Conservation (phyloP, 1,140 invertebrate genomes). For the Procambarus virginalis region DNA sequence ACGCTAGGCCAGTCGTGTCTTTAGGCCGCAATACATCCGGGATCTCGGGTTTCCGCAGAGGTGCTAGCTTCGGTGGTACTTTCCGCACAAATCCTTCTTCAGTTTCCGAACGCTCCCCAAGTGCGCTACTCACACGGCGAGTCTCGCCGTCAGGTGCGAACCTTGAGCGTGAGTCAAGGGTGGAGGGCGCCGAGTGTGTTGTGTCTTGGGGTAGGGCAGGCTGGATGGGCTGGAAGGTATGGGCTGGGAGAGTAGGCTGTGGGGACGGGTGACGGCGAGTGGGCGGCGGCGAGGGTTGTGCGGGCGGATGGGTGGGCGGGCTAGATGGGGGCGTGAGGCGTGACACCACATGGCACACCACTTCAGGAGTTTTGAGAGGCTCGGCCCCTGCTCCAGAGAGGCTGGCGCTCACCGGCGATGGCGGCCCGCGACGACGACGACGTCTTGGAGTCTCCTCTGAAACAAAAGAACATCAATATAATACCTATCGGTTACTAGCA, state of each 20-base stretch:
- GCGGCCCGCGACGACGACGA: slow-evolving; percentile 62
- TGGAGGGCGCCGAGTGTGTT: slow-evolving; percentile 64
- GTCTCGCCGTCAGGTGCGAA: not conserved
- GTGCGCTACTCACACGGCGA: slow-evolving; percentile 34
- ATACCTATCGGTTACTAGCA: not conserved
- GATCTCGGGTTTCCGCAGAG: slow-evolving; percentile 61
- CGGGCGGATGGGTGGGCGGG: slow-evolving; percentile 44
- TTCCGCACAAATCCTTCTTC: slow-evolving; percentile 42
- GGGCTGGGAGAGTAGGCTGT: slow-evolving; percentile 43
- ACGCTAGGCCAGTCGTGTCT: slow-evolving; percentile 47
- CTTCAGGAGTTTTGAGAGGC: slow-evolving; percentile 67
- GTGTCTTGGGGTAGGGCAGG: slow-evolving; percentile 39
- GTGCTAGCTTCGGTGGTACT: slow-evolving; percentile 53
- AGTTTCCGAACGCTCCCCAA: not conserved
- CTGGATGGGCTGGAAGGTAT: slow-evolving; percentile 57
- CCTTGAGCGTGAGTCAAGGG: slow-evolving; percentile 57
- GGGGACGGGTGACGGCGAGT: slow-evolving; percentile 43
- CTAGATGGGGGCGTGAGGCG: slow-evolving; percentile 66
- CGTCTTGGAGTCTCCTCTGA: slow-evolving; percentile 66
- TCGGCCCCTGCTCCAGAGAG: slow-evolving; percentile 12
- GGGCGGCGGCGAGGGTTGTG: slow-evolving; percentile 45
- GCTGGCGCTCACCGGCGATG: slow-evolving; percentile 39
- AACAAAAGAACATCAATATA: not conserved
- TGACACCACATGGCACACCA: slow-evolving; percentile 68
- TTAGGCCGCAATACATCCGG: slow-evolving; percentile 63